Percentiles rank a stretch among this genome's conserved stretches.
Conservation (phyloP, 2,888 invertebrate genomes). For the Pachydiplax longipennis region DNA sequence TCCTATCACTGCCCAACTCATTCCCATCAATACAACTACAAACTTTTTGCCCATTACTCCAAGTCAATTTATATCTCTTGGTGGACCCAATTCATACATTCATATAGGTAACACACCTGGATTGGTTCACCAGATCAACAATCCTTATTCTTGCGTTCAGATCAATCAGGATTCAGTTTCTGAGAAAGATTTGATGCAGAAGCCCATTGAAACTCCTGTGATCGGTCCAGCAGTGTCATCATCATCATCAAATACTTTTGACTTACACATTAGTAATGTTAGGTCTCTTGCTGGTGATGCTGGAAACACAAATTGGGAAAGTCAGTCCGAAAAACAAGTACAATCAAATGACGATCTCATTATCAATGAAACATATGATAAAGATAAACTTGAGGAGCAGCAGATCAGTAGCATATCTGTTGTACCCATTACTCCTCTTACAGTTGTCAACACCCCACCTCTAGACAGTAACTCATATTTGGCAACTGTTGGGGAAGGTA, state of each 20-base stretch:
- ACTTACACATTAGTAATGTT: conserved; percentile 13
- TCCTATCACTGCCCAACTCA: conserved; percentile 20
- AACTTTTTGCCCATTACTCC: conserved; percentile 14
- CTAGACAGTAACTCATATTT: not conserved
- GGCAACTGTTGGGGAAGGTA: not conserved
- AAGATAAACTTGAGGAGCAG: not conserved
- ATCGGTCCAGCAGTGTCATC: not conserved
- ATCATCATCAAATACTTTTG: not conserved
- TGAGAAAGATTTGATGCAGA: not conserved
- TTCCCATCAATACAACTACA: conserved; percentile 10
- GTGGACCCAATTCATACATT: not conserved
- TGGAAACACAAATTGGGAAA: not conserved
- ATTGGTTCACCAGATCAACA: not conserved
- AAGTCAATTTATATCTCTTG: conserved; percentile 7
- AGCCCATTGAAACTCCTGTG: not conserved
- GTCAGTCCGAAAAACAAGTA: not conserved
- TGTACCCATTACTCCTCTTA: not conserved
- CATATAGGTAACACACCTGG: not conserved
- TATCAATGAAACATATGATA: not conserved
- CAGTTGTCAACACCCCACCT: not conserved
- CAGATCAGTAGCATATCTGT: not conserved
- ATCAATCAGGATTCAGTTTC: not conserved
- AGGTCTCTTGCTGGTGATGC: conserved; percentile 9
- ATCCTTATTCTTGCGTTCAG: not conserved
- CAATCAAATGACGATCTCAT: not conserved